Base-by-base conservation (phyloP, 2,888 invertebrate genomes). In the Chrysodeixis includens region DNA sequence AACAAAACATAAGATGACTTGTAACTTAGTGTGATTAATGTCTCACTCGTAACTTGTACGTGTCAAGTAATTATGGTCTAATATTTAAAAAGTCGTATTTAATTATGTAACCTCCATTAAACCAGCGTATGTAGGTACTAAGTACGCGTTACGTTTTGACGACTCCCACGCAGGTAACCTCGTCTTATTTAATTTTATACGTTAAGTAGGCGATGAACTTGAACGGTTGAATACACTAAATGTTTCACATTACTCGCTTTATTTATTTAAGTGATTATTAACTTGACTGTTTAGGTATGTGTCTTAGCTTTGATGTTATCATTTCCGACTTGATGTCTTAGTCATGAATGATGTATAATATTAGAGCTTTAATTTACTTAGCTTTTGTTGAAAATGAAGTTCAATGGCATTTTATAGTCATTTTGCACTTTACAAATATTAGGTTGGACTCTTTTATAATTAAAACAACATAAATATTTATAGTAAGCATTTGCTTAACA, bases 171-270 rank as follows among this genome's bases (percentile, higher is more conserved):
- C 71, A 16, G 18, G 30, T 53, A 54, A 62, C 74, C 74, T 74
- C 71, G 75, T 57, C 56, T 66, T 62, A 75, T 74, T 74, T 75
- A 71, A 75, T 75, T 66, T 64, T 67, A 75, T 75, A 74, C 71
- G 71, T 71, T 71, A 70, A 64, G 78, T 78, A 75, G 78, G 78
- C 76, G 78, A 76, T 68, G 77, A 69, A 78, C 77, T 77, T 78
- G 73, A 78, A 66, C 71, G 40, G 59, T 56, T 51, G 35, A 56
- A 60, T 40, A 68, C 59, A 40, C 58, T 66, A 74, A 74, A 56
- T 58, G 26, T 53, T 74, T 66, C 32, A 58, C 70, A 60, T 62
- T 66, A 62, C 59, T 20, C 10, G 52, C 51, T 54, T 59, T 74
- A 75, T 74, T 74, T 75, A 71, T 63, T 54, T 62, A 64, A 54